A percentile compares a stretch with the other conserved stretches of the same genome.
These are phyloP conservation scores for Drosophila azteca DNA, from an alignment of 1,140 invertebrate species.

Conservation along the genomic window DNA sequence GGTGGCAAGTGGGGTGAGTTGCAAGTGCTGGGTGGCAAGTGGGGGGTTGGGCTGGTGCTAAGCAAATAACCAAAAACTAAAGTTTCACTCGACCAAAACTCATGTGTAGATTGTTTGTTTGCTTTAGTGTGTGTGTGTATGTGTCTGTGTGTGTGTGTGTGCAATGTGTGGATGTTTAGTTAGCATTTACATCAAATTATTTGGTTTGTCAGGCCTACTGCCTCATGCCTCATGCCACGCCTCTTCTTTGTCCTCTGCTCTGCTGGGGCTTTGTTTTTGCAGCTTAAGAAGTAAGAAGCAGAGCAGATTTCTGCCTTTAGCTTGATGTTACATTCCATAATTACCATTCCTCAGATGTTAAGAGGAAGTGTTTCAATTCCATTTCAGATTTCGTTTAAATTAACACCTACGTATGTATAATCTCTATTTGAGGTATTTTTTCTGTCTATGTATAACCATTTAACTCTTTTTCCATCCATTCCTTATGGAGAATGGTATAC, in stretches of 20 bases:
- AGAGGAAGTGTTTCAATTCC: too few species aligned
- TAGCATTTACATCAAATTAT: constrained; percentile 65
- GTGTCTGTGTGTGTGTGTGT: constrained; percentile 24
- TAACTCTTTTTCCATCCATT: too few species aligned
- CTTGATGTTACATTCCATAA: not conserved
- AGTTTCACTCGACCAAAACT: constrained; percentile 46
- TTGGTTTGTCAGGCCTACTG: constrained; percentile 55
- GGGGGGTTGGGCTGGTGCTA: not conserved
- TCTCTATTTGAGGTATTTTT: too few species aligned
- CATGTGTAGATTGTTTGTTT: constrained; percentile 44
- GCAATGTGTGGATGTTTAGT: constrained; percentile 44
- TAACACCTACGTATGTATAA: too few species aligned
- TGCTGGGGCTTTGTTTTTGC: not conserved
- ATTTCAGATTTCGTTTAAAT: too few species aligned
- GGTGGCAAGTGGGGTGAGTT: not conserved
- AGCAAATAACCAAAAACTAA: constrained; percentile 49
- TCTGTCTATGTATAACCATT: too few species aligned
- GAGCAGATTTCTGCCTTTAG: constrained; percentile 34
- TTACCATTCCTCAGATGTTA: too few species aligned
- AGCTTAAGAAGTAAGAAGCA: constrained; percentile 4
- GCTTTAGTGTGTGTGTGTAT: constrained; percentile 12
- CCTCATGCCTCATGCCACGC: constrained; percentile 34
- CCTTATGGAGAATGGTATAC: too few species aligned
- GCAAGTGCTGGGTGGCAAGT: too few species aligned
- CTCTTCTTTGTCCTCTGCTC: constrained; percentile 34